phyloP scores from a whole-genome alignment of 2,797 vertebrate genomes.

The Eospalax fontanierii region DNA sequence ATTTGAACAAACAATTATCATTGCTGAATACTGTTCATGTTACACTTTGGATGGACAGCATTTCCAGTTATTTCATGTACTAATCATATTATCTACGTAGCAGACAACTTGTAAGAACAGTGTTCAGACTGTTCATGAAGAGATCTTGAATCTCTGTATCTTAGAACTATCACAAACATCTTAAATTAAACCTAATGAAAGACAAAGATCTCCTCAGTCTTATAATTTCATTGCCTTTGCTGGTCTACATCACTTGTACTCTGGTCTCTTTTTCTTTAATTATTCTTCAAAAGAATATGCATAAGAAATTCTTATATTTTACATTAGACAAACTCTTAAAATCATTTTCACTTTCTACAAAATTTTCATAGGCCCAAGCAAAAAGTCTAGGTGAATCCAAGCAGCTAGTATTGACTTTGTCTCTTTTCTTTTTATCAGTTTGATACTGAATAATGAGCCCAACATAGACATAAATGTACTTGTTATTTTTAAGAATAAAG shows the following conservation, averaged over 20 bases:
- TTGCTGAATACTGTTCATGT: not conserved
- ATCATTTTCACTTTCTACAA: not conserved
- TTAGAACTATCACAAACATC: not conserved
- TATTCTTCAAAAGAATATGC: not conserved
- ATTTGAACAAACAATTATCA: not conserved
- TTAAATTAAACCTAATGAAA: conserved; percentile 2
- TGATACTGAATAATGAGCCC: conserved; percentile 1
- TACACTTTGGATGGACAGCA: not conserved
- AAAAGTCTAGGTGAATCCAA: not conserved
- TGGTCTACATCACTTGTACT: not conserved
- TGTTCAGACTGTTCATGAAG: not conserved
- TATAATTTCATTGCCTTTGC: not conserved
- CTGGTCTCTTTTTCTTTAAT: not conserved
- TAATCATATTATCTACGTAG: not conserved
- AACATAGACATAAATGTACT: not conserved
- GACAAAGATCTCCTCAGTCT: not conserved
- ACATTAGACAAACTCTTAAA: conserved; percentile 26
- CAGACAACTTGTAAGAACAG: not conserved
- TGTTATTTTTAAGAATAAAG: not conserved
- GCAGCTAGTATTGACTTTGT: not conserved
- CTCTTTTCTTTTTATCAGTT: not conserved
- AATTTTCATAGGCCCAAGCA: not conserved
- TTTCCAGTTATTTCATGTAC: not conserved
- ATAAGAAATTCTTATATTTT: conserved; percentile 11
- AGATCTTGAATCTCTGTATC: conserved; percentile 3